Evolutionary conservation across 2,888 invertebrate genomes (phyloP).

Genomic region (Didymodactylos carnosus): DNA sequence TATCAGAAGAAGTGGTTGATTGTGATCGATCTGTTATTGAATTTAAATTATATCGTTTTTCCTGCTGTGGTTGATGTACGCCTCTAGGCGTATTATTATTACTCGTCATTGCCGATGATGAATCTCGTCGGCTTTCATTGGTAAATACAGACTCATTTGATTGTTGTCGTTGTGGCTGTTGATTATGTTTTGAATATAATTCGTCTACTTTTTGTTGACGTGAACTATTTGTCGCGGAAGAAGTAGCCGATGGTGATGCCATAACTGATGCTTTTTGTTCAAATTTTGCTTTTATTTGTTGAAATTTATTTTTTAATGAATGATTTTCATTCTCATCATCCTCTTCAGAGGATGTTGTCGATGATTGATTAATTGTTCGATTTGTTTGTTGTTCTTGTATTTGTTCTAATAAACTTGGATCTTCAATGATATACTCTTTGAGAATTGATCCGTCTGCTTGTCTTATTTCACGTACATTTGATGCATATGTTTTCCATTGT

Average conservation of each 20-base stretch:
- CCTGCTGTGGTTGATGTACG: background rate
- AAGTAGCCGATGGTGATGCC: background rate
- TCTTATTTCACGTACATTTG: slow-evolving; percentile 2
- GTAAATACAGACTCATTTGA: background rate
- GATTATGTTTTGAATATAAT: background rate
- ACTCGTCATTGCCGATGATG: too few relatives aligned
- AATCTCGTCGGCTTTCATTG: too few relatives aligned
- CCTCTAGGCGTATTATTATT: background rate
- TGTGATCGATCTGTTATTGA: background rate
- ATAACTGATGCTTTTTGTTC: background rate
- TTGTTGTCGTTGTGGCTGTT: too few relatives aligned
- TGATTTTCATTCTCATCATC: background rate
- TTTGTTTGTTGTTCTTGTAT: background rate
- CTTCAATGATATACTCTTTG: slow-evolving; percentile 14
- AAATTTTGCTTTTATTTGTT: background rate
- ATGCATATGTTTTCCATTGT: slow-evolving; percentile 10
- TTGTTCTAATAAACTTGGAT: slow-evolving; percentile 10
- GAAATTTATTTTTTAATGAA: background rate
- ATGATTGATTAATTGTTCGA: background rate
- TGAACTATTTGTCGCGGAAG: background rate
- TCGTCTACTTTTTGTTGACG: background rate
- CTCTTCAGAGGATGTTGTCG: background rate
- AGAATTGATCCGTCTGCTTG: slow-evolving; percentile 13
- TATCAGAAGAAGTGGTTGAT: background rate
- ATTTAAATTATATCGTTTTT: too few relatives aligned